Evolutionary conservation across 1,140 invertebrate species (phyloP).

Genomic region (Conopomorpha cramerella): DNA sequence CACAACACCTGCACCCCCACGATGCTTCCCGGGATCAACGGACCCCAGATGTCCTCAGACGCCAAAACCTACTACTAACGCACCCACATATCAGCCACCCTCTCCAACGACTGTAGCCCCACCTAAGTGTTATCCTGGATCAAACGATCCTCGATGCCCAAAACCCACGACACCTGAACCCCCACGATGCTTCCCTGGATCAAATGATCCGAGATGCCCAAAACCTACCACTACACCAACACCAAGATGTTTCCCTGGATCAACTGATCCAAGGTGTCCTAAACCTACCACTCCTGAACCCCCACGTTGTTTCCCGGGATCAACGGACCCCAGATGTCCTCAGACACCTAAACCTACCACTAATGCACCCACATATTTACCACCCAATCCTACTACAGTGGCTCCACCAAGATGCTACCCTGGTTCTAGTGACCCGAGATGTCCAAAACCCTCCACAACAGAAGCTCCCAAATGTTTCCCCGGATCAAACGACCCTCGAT

Average conservation of each 20-base stretch:
- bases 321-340: slow-evolving; percentile 33
- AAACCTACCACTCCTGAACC: slow-evolving; percentile 7
- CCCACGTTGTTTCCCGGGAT: slow-evolving; percentile 29
- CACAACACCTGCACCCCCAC: slow-evolving; percentile 11
- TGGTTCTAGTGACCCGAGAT: slow-evolving; percentile 48
- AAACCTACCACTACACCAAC: slow-evolving; percentile 9
- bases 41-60: slow-evolving; percentile 38
- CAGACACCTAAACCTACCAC: slow-evolving; percentile 13
- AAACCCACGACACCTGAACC: slow-evolving; percentile 18
- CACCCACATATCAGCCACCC: slow-evolving; percentile 15
- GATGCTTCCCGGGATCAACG: slow-evolving; percentile 29
- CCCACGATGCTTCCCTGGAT: slow-evolving; percentile 43
- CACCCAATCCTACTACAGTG: slow-evolving; percentile 11
- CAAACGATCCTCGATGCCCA: slow-evolving; percentile 38
- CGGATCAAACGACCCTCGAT: slow-evolving; percentile 44
- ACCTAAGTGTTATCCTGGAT: slow-evolving; percentile 40
- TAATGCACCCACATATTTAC: slow-evolving; percentile 7
- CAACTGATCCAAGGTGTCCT: slow-evolving; percentile 41
- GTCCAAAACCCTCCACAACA: slow-evolving; percentile 20
- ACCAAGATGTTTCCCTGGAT: slow-evolving; percentile 32
- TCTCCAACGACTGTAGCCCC: slow-evolving; percentile 10
- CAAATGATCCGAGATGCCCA: slow-evolving; percentile 39
- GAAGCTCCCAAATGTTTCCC: slow-evolving; percentile 30
- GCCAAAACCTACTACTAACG: slow-evolving; percentile 17
- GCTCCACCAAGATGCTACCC: slow-evolving; percentile 37